Evolutionary conservation across 2,888 invertebrate genomes (phyloP).

Genomic region (Diplolepis rosae): DNA sequence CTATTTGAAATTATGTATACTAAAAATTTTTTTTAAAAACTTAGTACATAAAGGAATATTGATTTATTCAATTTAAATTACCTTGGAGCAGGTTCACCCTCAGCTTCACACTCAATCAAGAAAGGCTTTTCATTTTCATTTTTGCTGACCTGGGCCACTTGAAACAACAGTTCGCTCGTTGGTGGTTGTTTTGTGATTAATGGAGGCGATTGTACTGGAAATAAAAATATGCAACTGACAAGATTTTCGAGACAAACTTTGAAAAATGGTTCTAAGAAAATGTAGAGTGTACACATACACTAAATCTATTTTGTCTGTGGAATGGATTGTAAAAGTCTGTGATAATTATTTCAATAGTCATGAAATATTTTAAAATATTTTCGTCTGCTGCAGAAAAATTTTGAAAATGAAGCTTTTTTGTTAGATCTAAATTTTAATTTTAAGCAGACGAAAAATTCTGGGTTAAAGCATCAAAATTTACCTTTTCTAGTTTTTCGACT

Average conservation of each 20-base stretch:
- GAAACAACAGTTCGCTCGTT: conserved; percentile 91
- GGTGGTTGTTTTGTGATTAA: conserved; percentile 94
- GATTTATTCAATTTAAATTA: too few relatives aligned
- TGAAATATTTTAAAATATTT: too few relatives aligned
- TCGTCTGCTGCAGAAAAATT: too few relatives aligned
- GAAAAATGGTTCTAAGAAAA: conserved; percentile 14
- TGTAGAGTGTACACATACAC: background rate
- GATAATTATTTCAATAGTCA: background rate
- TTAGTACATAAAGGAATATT: too few relatives aligned
- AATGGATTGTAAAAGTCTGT: background rate
- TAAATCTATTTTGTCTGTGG: background rate
- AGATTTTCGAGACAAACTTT: conserved; percentile 27
- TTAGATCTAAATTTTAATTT: background rate
- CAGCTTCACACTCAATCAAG: conserved; percentile 96
- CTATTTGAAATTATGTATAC: too few relatives aligned
- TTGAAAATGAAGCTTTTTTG: too few relatives aligned
- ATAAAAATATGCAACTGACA: conserved; percentile 36
- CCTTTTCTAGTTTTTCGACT: too few relatives aligned
- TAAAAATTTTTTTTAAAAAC: too few relatives aligned
- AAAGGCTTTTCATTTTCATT: conserved; percentile 94
- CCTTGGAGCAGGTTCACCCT: conserved; percentile 95
- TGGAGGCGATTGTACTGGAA: conserved; percentile 90
- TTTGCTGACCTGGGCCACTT: conserved; percentile 85
- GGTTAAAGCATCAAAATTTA: too few relatives aligned
- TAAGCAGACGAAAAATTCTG: background rate